Base-by-base conservation (phyloP, 2,888 invertebrate genomes). In the Drepana falcataria region DNA sequence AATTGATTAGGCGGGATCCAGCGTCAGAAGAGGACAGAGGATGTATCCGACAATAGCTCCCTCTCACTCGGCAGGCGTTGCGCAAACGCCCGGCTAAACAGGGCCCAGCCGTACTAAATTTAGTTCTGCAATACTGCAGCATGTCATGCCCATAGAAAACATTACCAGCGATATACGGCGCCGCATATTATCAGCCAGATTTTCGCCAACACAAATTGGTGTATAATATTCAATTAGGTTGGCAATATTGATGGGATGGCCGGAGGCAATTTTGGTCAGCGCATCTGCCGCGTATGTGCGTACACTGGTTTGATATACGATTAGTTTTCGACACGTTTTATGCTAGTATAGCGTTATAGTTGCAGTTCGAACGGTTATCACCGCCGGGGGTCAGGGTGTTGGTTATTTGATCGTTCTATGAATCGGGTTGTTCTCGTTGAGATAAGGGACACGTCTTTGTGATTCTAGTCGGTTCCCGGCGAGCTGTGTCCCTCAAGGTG, bases 191-290 rank as follows among this genome's bases (percentile, higher is more conserved):
- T 71, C 79, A 76, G 87, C 88, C 90, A 87, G 89, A 87, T 89
- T 89, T 90, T 89, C 88, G 83, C 83, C 85, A 81, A 83, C 87
- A 83, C 87, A 89, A 88, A 90, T 89, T 86, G 88, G 79, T 81
- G 86, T 86, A 87, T 89, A 87, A 90, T 90, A 89, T 89, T 90
- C 90, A 89, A 89, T 90, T 89, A 90, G 88, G 83, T 78, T 81
- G 73, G 60, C 77, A 73, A 81, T 89, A 89, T 89, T 89, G 89
- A 89, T 88, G 82, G 86, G 69, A 67, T 70, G 77, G 71, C 72
- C 79, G 66, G 61, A 81, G 82, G 87, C 89, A 86, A 84, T 89
- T 83, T 89, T 76, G 89, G 89, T 89, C 78, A 78, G 87, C 83
- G 77, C 89, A 89, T 88, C 87, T 89, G 89, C 81, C 69, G 84